Percentiles rank a stretch among this genome's conserved stretches.
Conservation (phyloP, 1,140 invertebrate genomes). For the Drosophila jambulina region DNA sequence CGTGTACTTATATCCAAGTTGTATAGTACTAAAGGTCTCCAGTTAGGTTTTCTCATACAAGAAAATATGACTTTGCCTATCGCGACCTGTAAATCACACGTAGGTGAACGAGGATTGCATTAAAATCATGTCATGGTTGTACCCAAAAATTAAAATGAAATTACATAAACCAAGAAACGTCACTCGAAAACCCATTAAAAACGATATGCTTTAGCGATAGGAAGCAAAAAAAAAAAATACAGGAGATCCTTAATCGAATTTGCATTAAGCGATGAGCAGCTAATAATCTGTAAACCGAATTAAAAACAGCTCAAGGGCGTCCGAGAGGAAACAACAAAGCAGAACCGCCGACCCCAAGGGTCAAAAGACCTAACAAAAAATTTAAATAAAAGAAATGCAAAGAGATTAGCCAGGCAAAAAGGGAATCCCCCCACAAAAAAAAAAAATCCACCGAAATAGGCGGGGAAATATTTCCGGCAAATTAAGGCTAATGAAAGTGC, state of each 20-base stretch:
- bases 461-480: slow-evolving; percentile 80
- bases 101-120: slow-evolving; percentile 48
- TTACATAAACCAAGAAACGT: slow-evolving; percentile 58
- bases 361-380: too few relatives aligned
- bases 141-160: slow-evolving; percentile 66
- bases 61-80: slow-evolving; percentile 56
- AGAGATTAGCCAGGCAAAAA: slow-evolving; percentile 28
- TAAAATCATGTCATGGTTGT: slow-evolving; percentile 54
- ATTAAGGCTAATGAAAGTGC: slow-evolving; percentile 84
- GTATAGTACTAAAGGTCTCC: not conserved
- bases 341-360: slow-evolving; percentile 49
- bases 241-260: slow-evolving; percentile 77
- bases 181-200: slow-evolving; percentile 36
- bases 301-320: slow-evolving; percentile 71
- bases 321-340: slow-evolving; percentile 59
- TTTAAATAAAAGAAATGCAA: slow-evolving; percentile 26
- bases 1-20: not conserved
- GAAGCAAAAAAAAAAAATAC: too few relatives aligned
- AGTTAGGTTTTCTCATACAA: slow-evolving; percentile 17
- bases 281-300: slow-evolving; percentile 83
- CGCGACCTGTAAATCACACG: slow-evolving; percentile 54
- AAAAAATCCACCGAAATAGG: slow-evolving; percentile 5
- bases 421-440: not conserved
- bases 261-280: slow-evolving; percentile 76
- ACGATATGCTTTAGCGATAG: not conserved